Evolutionary conservation across 64 coral and sea anemone species (phyloP).

Genomic region (Stylophora pistillata): DNA sequence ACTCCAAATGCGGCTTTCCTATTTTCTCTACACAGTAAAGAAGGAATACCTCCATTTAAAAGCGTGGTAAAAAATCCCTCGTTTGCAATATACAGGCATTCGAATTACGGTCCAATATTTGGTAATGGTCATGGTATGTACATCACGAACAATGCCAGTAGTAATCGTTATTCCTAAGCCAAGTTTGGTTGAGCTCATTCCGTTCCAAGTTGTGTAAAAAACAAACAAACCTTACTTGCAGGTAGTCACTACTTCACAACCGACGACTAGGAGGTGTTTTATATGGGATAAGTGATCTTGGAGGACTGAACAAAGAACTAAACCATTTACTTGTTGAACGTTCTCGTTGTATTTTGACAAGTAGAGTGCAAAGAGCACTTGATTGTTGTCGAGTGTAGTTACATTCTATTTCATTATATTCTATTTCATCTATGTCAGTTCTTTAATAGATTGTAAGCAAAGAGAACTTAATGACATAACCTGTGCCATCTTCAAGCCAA

Average conservation of each 20-base stretch:
- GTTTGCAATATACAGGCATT: neutral
- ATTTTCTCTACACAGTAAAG: neutral
- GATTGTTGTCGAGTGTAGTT: too few relatives aligned
- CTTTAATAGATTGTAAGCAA: too few relatives aligned
- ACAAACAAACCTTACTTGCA: neutral
- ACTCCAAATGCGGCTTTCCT: neutral
- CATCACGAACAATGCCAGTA: neutral
- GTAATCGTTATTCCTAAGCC: neutral
- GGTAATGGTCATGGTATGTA: neutral
- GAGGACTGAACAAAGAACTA: too few relatives aligned
- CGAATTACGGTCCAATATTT: neutral
- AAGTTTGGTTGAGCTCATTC: too few relatives aligned
- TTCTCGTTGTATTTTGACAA: too few relatives aligned
- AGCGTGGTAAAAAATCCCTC: neutral
- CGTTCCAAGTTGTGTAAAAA: neutral
- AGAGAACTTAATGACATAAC: too few relatives aligned
- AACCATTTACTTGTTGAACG: too few relatives aligned
- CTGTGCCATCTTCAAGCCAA: too few relatives aligned
- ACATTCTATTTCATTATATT: too few relatives aligned
- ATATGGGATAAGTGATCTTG: neutral
- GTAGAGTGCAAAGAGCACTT: too few relatives aligned
- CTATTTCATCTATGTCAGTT: too few relatives aligned
- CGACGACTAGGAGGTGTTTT: neutral
- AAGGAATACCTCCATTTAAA: neutral
- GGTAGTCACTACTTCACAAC: neutral